Evolutionary conservation across 2,797 vertebrate species (phyloP).

Genomic region (Megaceryle alcyon): DNA sequence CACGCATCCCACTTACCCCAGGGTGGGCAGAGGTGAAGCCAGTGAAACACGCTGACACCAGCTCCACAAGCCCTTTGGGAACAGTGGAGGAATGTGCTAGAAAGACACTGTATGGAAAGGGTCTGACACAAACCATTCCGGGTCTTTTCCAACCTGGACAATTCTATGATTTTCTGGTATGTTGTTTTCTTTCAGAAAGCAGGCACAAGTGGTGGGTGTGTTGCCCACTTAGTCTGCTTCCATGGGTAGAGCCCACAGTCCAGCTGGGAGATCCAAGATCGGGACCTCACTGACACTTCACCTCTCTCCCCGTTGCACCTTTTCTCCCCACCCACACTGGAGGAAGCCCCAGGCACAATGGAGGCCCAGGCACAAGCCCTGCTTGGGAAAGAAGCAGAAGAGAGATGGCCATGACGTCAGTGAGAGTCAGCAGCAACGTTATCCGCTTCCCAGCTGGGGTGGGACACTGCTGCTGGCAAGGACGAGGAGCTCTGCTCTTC

Average conservation of each 20-base stretch:
- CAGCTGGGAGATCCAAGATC: background rate
- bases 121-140: background rate
- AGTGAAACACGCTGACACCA: background rate
- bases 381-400: background rate
- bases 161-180: background rate
- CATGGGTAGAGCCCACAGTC: conserved; percentile 53
- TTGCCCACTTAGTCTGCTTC: background rate
- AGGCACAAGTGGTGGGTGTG: accelerated
- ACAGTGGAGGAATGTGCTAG: background rate
- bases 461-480: background rate
- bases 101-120: background rate
- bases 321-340: accelerated
- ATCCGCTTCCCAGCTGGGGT: conserved; percentile 11
- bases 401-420: accelerated
- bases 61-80: accelerated
- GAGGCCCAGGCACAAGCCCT: no score
- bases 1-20: background rate
- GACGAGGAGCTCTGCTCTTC: background rate
- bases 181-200: conserved; percentile 1
- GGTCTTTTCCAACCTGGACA: background rate
- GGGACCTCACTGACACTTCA: accelerated
- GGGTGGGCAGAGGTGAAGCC: background rate
- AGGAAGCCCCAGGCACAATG: background rate
- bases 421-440: background rate
- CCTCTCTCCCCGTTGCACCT: background rate